Evolutionary conservation across 2,113 vertebrate genomes (phyloP).

Genomic region (Sinocyclocheilus rhinocerous): DNA sequence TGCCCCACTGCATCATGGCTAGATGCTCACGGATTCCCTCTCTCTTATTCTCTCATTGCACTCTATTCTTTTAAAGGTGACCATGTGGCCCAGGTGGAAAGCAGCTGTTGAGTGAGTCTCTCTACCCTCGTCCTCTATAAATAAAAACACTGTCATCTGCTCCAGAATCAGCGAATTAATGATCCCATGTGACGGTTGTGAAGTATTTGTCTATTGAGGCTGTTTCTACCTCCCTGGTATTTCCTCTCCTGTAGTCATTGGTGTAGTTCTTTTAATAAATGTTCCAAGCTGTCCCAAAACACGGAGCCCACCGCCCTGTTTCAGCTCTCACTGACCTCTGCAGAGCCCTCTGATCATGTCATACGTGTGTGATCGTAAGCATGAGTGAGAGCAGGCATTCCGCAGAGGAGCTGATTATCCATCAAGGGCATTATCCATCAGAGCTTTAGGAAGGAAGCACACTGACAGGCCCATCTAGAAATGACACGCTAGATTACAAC

Average conservation of each 20-base stretch:
- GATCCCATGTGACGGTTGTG: slow-evolving; percentile 59
- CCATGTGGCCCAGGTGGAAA: slow-evolving; percentile 68
- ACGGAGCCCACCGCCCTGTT: background rate
- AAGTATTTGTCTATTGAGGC: slow-evolving; percentile 50
- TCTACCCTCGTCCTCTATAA: slow-evolving; percentile 55
- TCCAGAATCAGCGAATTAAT: slow-evolving; percentile 66
- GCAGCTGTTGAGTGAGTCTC: slow-evolving; percentile 71
- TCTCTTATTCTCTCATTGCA: background rate
- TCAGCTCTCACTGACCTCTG: slow-evolving; percentile 21
- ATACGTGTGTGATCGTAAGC: background rate
- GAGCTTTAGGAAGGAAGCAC: slow-evolving; percentile 27
- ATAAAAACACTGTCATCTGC: slow-evolving; percentile 68
- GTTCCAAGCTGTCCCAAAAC: slow-evolving; percentile 17
- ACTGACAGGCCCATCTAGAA: background rate
- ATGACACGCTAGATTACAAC: background rate
- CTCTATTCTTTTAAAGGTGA: slow-evolving; percentile 33
- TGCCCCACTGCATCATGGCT: slow-evolving; percentile 14
- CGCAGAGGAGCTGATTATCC: slow-evolving; percentile 35
- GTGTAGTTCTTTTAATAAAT: slow-evolving; percentile 24
- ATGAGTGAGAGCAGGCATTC: slow-evolving; percentile 8
- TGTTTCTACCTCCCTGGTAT: slow-evolving; percentile 22
- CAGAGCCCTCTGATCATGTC: slow-evolving; percentile 1
- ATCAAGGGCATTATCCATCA: slow-evolving; percentile 35
- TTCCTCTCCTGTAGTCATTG: slow-evolving; percentile 51
- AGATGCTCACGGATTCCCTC: background rate